These are phyloP conservation scores for Heliornis fulica DNA, from an alignment of 2,113 vertebrate species.

Conservation along the genomic window DNA sequence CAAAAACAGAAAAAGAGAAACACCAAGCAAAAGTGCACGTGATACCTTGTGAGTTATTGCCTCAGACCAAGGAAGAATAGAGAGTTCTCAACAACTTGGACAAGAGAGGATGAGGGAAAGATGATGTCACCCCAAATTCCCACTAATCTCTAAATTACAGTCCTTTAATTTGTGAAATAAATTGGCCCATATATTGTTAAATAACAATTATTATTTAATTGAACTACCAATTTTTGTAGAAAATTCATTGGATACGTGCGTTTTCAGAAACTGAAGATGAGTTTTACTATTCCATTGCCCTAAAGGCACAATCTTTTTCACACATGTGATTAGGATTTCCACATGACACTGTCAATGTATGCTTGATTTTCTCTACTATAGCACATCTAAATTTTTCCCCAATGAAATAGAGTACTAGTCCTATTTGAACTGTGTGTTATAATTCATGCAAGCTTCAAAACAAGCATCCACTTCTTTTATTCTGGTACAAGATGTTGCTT, in stretches of 20 bases:
- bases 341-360: background rate
- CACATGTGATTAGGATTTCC: background rate
- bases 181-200: background rate
- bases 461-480: background rate
- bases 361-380: background rate
- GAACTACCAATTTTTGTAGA: background rate
- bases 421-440: background rate
- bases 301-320: background rate
- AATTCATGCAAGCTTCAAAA: background rate
- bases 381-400: background rate
- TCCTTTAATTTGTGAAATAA: background rate
- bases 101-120: background rate
- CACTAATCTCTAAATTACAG: background rate
- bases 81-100: background rate
- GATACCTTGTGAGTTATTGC: background rate
- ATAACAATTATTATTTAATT: background rate
- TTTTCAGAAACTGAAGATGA: background rate
- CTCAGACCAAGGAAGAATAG: background rate
- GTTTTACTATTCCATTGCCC: background rate
- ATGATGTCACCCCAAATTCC: background rate
- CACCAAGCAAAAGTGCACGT: background rate
- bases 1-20: background rate
- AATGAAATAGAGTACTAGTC: background rate
- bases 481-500: background rate
- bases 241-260: accelerated